Conservation (phyloP, 2,797 vertebrate species). For the Channa striata region DNA sequence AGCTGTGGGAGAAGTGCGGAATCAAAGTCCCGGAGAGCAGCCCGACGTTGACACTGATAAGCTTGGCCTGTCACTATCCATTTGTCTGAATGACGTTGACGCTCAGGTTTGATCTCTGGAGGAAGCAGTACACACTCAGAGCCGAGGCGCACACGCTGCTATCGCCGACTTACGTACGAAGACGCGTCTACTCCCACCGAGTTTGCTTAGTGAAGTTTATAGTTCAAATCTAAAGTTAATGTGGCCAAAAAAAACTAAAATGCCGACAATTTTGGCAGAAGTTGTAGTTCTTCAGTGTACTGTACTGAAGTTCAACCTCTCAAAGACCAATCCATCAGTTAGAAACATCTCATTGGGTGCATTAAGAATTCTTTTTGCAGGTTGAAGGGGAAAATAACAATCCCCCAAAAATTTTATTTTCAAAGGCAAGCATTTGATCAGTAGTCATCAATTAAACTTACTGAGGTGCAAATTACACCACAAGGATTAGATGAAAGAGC, state of each 20-base stretch:
- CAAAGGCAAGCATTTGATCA: conserved; percentile 87
- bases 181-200: conserved; percentile 38
- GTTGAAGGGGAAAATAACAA: conserved; percentile 78
- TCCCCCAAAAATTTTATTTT: conserved; percentile 83
- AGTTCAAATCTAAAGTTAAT: conserved; percentile 45
- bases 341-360: conserved; percentile 74
- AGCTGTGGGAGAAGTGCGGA: conserved; percentile 81
- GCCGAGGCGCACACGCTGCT: conserved; percentile 58
- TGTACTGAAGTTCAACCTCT: conserved; percentile 61
- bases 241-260: conserved; percentile 34
- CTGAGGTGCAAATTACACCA: conserved; percentile 84
- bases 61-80: conserved; percentile 74
- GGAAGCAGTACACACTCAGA: conserved; percentile 45
- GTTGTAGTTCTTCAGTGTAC: conserved; percentile 34
- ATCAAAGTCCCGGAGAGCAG: conserved; percentile 77
- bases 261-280: conserved; percentile 29
- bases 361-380: conserved; percentile 88
- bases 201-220: conserved; percentile 60
- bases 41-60: conserved; percentile 75
- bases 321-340: conserved; percentile 66
- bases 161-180: conserved; percentile 25
- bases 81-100: conserved; percentile 83
- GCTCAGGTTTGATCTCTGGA: conserved; percentile 74
- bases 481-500: conserved; percentile 87
- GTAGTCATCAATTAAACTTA: conserved; percentile 88